Evolutionary conservation across 2,888 invertebrate species (phyloP), one percentile per base, ranked within the genome.

Genomic region (Odontocerum albicorne): DNA sequence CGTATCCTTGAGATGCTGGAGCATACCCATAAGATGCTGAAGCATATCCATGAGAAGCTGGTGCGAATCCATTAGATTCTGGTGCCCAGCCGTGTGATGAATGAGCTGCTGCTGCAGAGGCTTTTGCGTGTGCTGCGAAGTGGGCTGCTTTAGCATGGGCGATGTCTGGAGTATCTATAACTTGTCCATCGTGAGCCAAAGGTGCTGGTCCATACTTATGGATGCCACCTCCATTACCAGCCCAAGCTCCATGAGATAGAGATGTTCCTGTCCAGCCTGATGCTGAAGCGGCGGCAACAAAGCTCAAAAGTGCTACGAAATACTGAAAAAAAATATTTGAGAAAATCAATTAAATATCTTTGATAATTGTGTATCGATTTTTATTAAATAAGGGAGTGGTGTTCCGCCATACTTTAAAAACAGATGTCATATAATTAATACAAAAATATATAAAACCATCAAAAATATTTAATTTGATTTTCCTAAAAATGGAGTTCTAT

Each of bases 71-170:
- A 21, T 17, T 16, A 17, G 42, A 36, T 4, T 21, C 45, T 0
- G 52, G 45, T 2, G 43, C 49, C 53, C 53, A 54, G 12, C 35
- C 40, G 32, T 47, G 27, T 6, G 51, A 33, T 10, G 43, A n/a
- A 12, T 31, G 39, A 7, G 49, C 50, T 6, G 47, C 43, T 6
- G 50, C 50, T 1, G 49, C 55, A 1, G 33, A 43, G 16, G 57
- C 52, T 44, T 50, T 47, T 32, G 58, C 47, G 15, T 56, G 56
- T 39, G 82, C 82, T 40, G 81, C 73, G 55, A 82, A 73, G 69
- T 84, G 83, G 42, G 78, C 76, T 50, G 81, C 60, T 38, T 57
- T 60, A 1, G 45, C 43, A 40, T 60, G 60, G 15, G 60, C 57
- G 8, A 60, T 54, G 16, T 57, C 60, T 1, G 60, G 50, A 7